Conservation (phyloP, 2,888 invertebrate species). For the Mamestra brassicae region DNA sequence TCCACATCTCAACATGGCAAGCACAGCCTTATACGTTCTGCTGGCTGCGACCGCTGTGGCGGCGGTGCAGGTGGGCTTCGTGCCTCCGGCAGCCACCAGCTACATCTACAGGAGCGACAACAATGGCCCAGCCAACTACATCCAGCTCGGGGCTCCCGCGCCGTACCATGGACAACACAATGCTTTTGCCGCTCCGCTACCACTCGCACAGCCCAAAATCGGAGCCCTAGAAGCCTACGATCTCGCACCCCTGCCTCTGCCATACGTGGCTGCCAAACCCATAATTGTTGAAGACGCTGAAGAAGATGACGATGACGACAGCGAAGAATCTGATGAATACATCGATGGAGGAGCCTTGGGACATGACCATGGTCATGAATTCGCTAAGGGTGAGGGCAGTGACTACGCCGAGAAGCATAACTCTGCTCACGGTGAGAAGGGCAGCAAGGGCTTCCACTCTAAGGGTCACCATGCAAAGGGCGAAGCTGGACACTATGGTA, state of each 20-base stretch:
- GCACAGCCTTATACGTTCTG: slow-evolving; percentile 76
- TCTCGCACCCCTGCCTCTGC: slow-evolving; percentile 80
- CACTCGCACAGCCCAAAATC: slow-evolving; percentile 74
- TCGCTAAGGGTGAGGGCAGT: slow-evolving; percentile 86
- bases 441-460: slow-evolving; percentile 89
- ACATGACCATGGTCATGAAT: slow-evolving; percentile 70
- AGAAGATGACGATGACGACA: slow-evolving; percentile 80
- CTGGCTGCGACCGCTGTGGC: slow-evolving; percentile 75
- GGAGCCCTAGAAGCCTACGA: slow-evolving; percentile 78
- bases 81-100: slow-evolving; percentile 88
- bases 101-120: slow-evolving; percentile 90
- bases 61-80: slow-evolving; percentile 83
- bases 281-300: slow-evolving; percentile 77
- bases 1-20: slow-evolving; percentile 84
- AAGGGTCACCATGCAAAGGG: slow-evolving; percentile 90
- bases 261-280: slow-evolving; percentile 82
- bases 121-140: slow-evolving; percentile 86
- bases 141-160: slow-evolving; percentile 82
- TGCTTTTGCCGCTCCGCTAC: slow-evolving; percentile 77
- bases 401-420: slow-evolving; percentile 87
- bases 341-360: slow-evolving; percentile 70
- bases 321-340: slow-evolving; percentile 76
- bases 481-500: slow-evolving; percentile 89
- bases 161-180: slow-evolving; percentile 77
- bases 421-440: slow-evolving; percentile 90